Evolutionary conservation across 2,888 invertebrate species (phyloP).

Genomic region (Tridacna crocea): DNA sequence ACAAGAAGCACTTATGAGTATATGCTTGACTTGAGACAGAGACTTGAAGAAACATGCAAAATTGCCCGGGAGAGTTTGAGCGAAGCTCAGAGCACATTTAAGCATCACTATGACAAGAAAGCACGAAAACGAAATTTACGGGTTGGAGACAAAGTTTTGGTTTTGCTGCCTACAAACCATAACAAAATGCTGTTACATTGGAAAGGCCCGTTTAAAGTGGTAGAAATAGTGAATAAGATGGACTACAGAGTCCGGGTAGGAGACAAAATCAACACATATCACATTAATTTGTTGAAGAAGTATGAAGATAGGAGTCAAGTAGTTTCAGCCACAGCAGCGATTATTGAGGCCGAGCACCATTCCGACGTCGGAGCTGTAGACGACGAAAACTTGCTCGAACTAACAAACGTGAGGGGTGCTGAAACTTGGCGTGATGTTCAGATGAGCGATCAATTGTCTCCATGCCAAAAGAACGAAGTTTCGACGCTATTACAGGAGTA

Average conservation of each 20-base stretch:
- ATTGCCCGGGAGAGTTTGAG: too few relatives aligned
- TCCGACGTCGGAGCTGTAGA: neutral
- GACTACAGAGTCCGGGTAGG: slow-evolving; percentile 1
- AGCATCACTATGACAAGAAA: neutral
- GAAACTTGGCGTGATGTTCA: neutral
- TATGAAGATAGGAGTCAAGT: too few relatives aligned
- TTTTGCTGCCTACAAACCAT: neutral
- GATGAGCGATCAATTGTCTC: too few relatives aligned
- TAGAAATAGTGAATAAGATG: neutral
- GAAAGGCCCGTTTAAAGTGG: neutral
- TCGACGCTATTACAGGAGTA: neutral
- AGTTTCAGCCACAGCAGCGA: too few relatives aligned
- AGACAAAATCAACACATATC: neutral
- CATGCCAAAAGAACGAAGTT: too few relatives aligned
- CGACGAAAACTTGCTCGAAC: neutral
- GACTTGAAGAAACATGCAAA: neutral
- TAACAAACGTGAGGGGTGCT: neutral
- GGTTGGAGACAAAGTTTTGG: neutral
- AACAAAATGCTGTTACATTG: neutral
- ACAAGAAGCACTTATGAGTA: too few relatives aligned
- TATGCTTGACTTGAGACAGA: neutral
- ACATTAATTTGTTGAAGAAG: too few relatives aligned
- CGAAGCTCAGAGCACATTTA: neutral
- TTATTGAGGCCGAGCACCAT: neutral
- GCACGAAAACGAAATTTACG: neutral